phyloP scores from a whole-genome alignment of 2,888 invertebrate species.

The Cacoxenus indagator region DNA sequence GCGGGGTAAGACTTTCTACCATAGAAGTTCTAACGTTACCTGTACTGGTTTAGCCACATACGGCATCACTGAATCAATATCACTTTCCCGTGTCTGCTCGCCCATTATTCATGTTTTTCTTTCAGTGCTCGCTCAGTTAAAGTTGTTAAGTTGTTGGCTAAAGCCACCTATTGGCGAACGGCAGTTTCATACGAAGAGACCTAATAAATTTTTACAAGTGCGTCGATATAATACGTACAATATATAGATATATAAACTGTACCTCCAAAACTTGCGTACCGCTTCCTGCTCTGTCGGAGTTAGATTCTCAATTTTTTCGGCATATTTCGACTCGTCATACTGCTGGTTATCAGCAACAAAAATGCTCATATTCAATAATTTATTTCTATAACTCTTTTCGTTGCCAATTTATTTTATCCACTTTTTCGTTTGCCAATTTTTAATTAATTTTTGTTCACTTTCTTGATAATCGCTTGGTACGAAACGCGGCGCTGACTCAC shows the following conservation, averaged over 20 bases:
- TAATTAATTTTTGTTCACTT: slow-evolving; percentile 15
- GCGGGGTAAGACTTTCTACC: too few species aligned
- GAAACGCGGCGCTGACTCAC: not conserved
- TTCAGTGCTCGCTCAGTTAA: too few species aligned
- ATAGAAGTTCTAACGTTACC: too few species aligned
- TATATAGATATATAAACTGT: slow-evolving; percentile 27
- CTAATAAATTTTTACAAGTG: too few species aligned
- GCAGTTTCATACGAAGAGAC: too few species aligned
- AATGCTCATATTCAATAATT: slow-evolving; percentile 35
- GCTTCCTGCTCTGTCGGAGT: slow-evolving; percentile 65
- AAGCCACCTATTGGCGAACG: too few species aligned
- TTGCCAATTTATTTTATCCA: slow-evolving; percentile 7
- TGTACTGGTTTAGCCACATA: too few species aligned
- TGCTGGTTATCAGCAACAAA: slow-evolving; percentile 26
- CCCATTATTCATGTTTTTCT: too few species aligned
- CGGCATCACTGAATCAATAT: too few species aligned
- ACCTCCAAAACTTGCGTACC: slow-evolving; percentile 66
- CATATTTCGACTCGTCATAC: slow-evolving; percentile 57
- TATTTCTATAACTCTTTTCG: slow-evolving; percentile 1
- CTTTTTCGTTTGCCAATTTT: slow-evolving; percentile 17
- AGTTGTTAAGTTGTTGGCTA: too few species aligned
- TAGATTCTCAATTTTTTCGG: slow-evolving; percentile 58
- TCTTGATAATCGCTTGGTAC: not conserved
- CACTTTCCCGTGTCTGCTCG: too few species aligned
- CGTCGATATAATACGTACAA: too few species aligned